A percentile compares a stretch with the other conserved stretches of the same genome.
Evolutionary conservation across 2,888 invertebrate genomes (phyloP).

Genomic region (Spisula subtruncata): DNA sequence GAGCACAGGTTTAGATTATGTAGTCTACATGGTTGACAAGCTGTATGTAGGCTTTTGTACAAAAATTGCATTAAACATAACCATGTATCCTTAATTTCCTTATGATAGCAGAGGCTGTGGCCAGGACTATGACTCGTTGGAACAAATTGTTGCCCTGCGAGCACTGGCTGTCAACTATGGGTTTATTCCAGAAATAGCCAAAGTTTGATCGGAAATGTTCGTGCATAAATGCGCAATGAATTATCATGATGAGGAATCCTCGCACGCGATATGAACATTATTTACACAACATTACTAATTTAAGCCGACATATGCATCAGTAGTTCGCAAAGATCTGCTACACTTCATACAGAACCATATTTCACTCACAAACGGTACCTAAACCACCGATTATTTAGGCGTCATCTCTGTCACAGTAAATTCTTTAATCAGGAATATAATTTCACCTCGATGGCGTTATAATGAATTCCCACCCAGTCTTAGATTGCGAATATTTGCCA

Average conservation of each 20-base stretch:
- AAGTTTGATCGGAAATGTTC: neutral
- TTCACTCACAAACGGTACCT: neutral
- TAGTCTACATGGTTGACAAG: too few species aligned
- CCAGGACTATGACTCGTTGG: too few species aligned
- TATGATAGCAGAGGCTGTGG: too few species aligned
- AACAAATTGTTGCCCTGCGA: too few species aligned
- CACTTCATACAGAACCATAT: slow-evolving; percentile 13
- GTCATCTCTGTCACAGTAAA: neutral
- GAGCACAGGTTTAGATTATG: too few species aligned
- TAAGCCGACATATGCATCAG: slow-evolving; percentile 26
- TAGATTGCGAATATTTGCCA: neutral
- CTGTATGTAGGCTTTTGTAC: too few species aligned
- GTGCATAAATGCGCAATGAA: slow-evolving; percentile 23
- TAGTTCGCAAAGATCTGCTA: neutral
- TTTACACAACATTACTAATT: slow-evolving; percentile 3
- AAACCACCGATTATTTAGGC: neutral
- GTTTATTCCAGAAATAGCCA: neutral
- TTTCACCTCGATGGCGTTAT: neutral
- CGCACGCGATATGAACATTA: neutral
- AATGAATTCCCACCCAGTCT: neutral
- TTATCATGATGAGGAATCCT: neutral
- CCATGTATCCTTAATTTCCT: too few species aligned
- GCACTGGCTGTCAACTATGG: too few species aligned
- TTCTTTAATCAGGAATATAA: neutral
- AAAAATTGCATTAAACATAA: too few species aligned